These are phyloP conservation scores for Corydoras sp. DNA, from an alignment of 2,113 vertebrate genomes.

Conservation along the genomic window DNA sequence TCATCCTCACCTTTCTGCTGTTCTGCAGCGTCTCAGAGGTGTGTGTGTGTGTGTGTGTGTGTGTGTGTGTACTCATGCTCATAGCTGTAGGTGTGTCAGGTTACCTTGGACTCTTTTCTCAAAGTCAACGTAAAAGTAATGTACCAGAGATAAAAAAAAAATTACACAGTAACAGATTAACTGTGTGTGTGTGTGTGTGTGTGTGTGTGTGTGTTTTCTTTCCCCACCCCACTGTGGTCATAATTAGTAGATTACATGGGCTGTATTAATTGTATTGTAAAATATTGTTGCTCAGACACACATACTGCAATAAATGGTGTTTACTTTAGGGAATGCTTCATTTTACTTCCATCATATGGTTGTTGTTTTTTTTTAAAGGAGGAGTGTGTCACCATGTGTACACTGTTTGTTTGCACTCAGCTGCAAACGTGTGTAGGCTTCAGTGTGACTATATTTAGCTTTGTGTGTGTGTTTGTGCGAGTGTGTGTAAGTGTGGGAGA, in stretches of 20 bases:
- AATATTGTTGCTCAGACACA: too few species aligned
- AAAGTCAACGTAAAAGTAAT: constrained; percentile 13
- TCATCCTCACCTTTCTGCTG: constrained; percentile 2
- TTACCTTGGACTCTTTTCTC: constrained; percentile 43
- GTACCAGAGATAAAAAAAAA: constrained; percentile 43
- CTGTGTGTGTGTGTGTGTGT: constrained; percentile 19
- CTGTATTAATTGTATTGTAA: too few species aligned
- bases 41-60: too few species aligned
- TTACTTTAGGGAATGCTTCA: too few species aligned
- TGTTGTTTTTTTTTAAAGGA: not conserved
- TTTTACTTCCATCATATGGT: too few species aligned
- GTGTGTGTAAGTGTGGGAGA: not conserved
- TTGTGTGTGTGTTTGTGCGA: constrained; percentile 23
- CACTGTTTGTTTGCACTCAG: constrained; percentile 24
- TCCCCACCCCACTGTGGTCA: not conserved
- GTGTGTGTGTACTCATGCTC: not conserved
- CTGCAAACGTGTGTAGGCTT: constrained; percentile 27
- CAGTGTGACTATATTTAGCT: constrained; percentile 38
- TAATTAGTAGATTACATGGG: too few species aligned
- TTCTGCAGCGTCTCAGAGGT: constrained; percentile 4
- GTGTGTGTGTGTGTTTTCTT: too few species aligned
- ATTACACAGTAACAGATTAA: constrained; percentile 39
- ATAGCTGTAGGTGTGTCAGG: constrained; percentile 39
- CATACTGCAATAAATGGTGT: too few species aligned
- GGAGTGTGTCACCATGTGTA: constrained; percentile 2